Evolutionary conservation across 2,888 invertebrate species (phyloP).

Genomic region (Thereva nobilitata): DNA sequence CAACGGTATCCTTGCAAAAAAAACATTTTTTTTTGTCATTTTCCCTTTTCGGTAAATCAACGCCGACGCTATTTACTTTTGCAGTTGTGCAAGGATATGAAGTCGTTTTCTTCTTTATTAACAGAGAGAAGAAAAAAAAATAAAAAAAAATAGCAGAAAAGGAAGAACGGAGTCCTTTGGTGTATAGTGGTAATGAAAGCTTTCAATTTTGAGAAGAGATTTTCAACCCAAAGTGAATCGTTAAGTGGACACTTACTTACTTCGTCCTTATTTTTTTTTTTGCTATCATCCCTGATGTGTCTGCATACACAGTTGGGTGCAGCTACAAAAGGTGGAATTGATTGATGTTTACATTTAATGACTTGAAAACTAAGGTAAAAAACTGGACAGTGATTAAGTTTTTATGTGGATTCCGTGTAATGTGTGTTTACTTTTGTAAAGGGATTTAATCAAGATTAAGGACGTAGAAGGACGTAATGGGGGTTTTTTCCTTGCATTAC

Average conservation of each 20-base stretch:
- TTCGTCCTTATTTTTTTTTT: conserved; percentile 14
- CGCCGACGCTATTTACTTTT: conserved; percentile 29
- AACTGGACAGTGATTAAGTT: conserved; percentile 22
- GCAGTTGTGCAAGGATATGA: conserved; percentile 20
- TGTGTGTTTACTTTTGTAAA: conserved; percentile 18
- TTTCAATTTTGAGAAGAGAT: conserved; percentile 29
- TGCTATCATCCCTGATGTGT: conserved; percentile 1
- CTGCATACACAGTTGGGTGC: conserved; percentile 1
- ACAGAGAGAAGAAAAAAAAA: no score
- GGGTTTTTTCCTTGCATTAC: no score
- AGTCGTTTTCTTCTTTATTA: not conserved
- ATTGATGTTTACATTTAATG: conserved; percentile 31
- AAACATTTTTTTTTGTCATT: conserved; percentile 14
- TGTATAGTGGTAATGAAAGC: conserved; percentile 33
- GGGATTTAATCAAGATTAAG: conserved; percentile 29
- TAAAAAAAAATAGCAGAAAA: no score
- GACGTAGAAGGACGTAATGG: no score
- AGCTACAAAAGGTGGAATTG: conserved; percentile 23
- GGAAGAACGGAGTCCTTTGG: not conserved
- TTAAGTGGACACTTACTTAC: conserved; percentile 27
- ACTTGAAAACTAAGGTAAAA: conserved; percentile 26
- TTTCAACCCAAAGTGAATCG: conserved; percentile 29
- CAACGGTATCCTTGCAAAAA: conserved; percentile 14
- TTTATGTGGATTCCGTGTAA: conserved; percentile 6
- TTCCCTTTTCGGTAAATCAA: conserved; percentile 34